phyloP scores from a whole-genome alignment of 2,113 vertebrate species.

The Albula glossodonta region DNA sequence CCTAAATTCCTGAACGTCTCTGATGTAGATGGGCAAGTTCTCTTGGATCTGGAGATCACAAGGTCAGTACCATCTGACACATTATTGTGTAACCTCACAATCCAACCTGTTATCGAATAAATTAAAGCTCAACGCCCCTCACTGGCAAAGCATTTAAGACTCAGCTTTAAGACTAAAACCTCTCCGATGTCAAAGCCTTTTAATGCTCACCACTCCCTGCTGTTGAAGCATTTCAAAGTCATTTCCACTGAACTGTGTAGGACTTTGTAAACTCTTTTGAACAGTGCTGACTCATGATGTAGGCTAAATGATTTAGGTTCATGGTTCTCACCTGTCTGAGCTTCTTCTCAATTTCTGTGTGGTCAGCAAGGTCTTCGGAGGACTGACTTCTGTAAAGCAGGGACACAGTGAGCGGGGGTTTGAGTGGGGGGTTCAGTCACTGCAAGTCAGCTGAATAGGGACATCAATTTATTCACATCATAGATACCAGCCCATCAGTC shows the following conservation, averaged over 20 bases:
- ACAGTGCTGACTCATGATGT: background rate
- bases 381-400: slow-evolving; percentile 43
- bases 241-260: too few species aligned
- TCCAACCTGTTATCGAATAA: background rate
- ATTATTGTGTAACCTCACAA: too few species aligned
- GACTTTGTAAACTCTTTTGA: too few species aligned
- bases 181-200: too few species aligned
- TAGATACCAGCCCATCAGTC: background rate
- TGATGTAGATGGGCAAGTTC: slow-evolving; percentile 50
- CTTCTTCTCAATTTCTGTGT: slow-evolving; percentile 54
- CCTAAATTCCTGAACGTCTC: slow-evolving; percentile 63
- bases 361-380: slow-evolving; percentile 47
- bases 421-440: background rate
- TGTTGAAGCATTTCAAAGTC: too few species aligned
- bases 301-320: background rate
- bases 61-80: background rate
- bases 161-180: too few species aligned
- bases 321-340: slow-evolving; percentile 75
- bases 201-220: background rate
- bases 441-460: background rate
- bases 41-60: slow-evolving; percentile 59
- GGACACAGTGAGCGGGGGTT: background rate
- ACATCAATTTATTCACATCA: background rate
- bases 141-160: background rate
- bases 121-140: background rate